Base-by-base conservation (phyloP, 2,888 invertebrate genomes). In the Spatulosminthurus flaviceps region DNA sequence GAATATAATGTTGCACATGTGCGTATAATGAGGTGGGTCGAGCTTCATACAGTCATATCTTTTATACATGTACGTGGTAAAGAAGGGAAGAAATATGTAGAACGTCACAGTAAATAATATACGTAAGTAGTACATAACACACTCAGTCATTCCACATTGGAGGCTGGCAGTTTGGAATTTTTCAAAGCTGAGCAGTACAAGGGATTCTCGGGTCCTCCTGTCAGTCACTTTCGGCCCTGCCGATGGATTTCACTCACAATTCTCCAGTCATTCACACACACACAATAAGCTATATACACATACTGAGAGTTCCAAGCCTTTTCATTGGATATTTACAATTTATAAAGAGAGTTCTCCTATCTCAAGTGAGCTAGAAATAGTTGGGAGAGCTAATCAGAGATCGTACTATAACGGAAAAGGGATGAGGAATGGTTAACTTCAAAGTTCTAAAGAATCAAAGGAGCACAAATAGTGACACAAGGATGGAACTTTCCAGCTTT, bases 321-420 rank as follows among this genome's bases (percentile, higher is more conserved):
- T 41, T 66, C 71, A 78, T 78, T 78, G 78, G 78, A 61, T 79
- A 75, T 71, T 79, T 79, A 72, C 79, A 78, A 78, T 72, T n/a
- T 71, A 70, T 70, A 28, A 4, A 51, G n/a, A 51, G 51, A 51
- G 51, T 2, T 51, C n/a, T 51, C 34, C 9, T n/a, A n/a, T n/a
- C n/a, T n/a, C n/a, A n/a, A n/a, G n/a, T n/a, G n/a, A n/a, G n/a
- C n/a, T 34, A 9, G 34, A 34, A 34, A 34, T 34, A 34, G n/a
- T n/a, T n/a, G n/a, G n/a, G n/a, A n/a, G n/a, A n/a, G n/a, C n/a
- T n/a, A n/a, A n/a, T n/a, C n/a, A n/a, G n/a, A n/a, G n/a, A n/a
- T n/a, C n/a, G n/a, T n/a, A n/a, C n/a, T n/a, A n/a, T n/a, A n/a
- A n/a, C n/a, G n/a, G n/a, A n/a, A n/a, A n/a, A n/a, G 34, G 34